phyloP scores from a whole-genome alignment of 2,888 invertebrate species.

The Agriopis aurantiaria region DNA sequence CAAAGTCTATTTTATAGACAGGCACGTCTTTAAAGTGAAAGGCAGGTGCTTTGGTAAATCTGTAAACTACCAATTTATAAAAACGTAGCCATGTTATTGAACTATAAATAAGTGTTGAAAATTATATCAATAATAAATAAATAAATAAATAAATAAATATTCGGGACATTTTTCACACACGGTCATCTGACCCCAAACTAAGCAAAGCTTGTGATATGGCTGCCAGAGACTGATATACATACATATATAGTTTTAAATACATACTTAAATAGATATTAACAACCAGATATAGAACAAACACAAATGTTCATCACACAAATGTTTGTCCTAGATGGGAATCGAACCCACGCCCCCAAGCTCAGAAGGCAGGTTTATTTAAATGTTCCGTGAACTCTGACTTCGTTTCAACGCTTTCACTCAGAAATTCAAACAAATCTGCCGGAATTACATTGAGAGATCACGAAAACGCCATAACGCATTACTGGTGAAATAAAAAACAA shows the following conservation, averaged over 20 bases:
- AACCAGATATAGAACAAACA: too few species aligned
- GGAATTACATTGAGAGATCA: slow-evolving; percentile 52
- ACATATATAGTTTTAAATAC: too few species aligned
- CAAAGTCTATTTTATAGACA: not conserved
- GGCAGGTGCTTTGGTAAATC: not conserved
- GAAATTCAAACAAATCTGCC: slow-evolving; percentile 38
- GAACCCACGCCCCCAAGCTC: too few species aligned
- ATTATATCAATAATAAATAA: slow-evolving; percentile 19
- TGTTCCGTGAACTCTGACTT: slow-evolving; percentile 40
- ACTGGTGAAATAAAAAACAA: slow-evolving; percentile 60
- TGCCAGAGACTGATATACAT: too few species aligned
- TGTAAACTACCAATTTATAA: not conserved
- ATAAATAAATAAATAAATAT: too few species aligned
- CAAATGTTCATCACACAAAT: too few species aligned
- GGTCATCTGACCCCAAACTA: too few species aligned
- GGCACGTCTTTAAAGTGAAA: slow-evolving; percentile 7
- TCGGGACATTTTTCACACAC: too few species aligned
- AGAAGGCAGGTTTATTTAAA: slow-evolving; percentile 21
- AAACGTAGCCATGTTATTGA: slow-evolving; percentile 14
- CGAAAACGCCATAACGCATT: slow-evolving; percentile 69
- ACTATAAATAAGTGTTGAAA: slow-evolving; percentile 14
- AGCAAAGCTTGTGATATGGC: too few species aligned
- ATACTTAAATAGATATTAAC: too few species aligned
- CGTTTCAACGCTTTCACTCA: slow-evolving; percentile 43
- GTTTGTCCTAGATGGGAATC: too few species aligned